Conservation (phyloP, 2,113 vertebrate species). For the Petromus typicus region DNA sequence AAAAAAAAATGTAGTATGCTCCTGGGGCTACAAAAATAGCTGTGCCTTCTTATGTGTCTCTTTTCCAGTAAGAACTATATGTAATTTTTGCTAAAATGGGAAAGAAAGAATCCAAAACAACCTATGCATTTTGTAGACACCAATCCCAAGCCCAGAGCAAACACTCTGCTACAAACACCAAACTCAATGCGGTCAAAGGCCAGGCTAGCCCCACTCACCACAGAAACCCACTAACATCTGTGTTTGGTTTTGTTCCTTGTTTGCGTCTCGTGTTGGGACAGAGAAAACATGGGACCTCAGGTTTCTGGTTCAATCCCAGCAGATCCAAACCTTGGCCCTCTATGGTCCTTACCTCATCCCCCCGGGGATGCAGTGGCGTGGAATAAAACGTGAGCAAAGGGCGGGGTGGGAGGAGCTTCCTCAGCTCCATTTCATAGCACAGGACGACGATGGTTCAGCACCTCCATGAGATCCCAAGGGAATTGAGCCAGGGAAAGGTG, state of each 20-base stretch:
- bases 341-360: neutral
- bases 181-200: neutral
- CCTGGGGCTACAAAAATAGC: too few species aligned
- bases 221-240: neutral
- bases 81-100: neutral
- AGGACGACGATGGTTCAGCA: neutral
- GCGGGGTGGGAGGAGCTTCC: neutral
- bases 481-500: neutral
- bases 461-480: neutral
- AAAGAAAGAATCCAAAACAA: neutral
- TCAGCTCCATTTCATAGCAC: neutral
- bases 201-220: neutral
- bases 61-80: neutral
- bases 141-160: neutral
- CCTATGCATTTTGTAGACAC: neutral
- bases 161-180: neutral
- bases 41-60: neutral
- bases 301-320: neutral
- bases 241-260: neutral
- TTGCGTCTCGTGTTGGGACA: neutral
- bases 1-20: too few species aligned
- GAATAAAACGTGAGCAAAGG: too few species aligned
- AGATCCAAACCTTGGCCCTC: neutral
- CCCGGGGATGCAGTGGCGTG: rapidly evolving
- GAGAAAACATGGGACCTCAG: neutral